Base-by-base conservation (phyloP, 2,888 invertebrate species). In the Phlogophora meticulosa region DNA sequence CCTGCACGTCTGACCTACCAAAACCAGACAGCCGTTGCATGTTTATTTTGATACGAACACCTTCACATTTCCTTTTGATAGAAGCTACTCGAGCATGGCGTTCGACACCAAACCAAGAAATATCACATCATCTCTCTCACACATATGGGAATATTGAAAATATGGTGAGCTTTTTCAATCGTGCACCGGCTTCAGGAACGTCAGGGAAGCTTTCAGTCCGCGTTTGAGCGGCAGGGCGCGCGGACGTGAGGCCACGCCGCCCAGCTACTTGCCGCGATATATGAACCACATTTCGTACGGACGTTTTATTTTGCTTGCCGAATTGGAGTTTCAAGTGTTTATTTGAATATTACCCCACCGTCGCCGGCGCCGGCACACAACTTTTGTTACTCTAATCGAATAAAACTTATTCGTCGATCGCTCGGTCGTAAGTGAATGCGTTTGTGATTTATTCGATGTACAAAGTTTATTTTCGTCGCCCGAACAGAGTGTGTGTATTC, bases 11-110 rank as follows among this genome's bases (percentile, higher is more conserved):
- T 74, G 66, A 77, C 68, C 76, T 79, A 81, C 77, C 82, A 82
- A 90, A 86, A 86, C 83, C 87, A 89, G 87, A 88, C 88, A 85
- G 83, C 81, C 81, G 85, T 73, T 88, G 88, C 86, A 91, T 91
- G 92, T 93, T 93, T 93, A 93, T 94, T 94, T 94, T 93, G 90
- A 91, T 92, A 88, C 89, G 75, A 87, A 87, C 89, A 92, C 91
- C 88, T 91, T 91, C 82, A 81, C 87, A 89, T 92, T 93, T 93
- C 90, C 90, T 90, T 92, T 87, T 87, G 86, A 87, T 87, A 85
- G 83, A 86, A 83, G 79, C 80, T 76, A 84, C 81, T 85, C 81
- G 78, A 87, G 87, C 87, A 86, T 88, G 84, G 74, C 69, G 64
- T 76, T 76, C 72, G 40, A 79, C 81, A 73, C 61, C 74, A 63